Evolutionary conservation across 1,140 invertebrate species (phyloP), one percentile per base, ranked within the genome.

Genomic region (Marisa cornuarietis): DNA sequence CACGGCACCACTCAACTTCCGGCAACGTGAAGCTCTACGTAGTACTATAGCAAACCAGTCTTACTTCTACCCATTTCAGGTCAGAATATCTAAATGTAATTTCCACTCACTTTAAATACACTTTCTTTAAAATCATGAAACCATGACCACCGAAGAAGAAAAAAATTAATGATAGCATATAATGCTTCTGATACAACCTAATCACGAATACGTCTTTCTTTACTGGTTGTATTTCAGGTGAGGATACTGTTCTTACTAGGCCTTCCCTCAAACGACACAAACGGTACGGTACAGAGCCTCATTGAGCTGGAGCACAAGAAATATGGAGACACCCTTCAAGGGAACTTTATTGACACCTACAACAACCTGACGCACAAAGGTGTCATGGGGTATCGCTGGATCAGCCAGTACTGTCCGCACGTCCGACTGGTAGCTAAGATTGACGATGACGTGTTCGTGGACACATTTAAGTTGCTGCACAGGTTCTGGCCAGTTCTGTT

Each of bases 361-460:
- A 79, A 77, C 62, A 88, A 88, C 79, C 73, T 88, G 4, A 87
- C 87, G 4, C 76, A 84, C 66, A 89, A 89, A 79, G 96, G 97
- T 86, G 88, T 96, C 0, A 96, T 97, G 95, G 96, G 95, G 0
- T 88, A 97, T 52, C 92, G 93, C 84, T 98, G 96, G 96, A 94
- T 93, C 1, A 88, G 92, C 1, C 90, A 90, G 22, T 91, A 93
- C 83, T 98, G 96, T 88, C 83, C 86, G 9, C 90, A 92, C 42
- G 92, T 93, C 4, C 91, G 93, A 76, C 95, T 93, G 85, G 92
- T 97, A 20, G 92, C 97, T 13, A 98, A 98, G 93, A 94, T 96
- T 89, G 96, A 98, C 88, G 96, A 97, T 90, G 96, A 97, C 87
- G 95, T 95, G 79, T 94, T 96, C 63, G 92, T 96, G 24, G 95